Evolutionary conservation across 2,113 vertebrate genomes (phyloP).

Genomic region (Pseudopipra pipra): DNA sequence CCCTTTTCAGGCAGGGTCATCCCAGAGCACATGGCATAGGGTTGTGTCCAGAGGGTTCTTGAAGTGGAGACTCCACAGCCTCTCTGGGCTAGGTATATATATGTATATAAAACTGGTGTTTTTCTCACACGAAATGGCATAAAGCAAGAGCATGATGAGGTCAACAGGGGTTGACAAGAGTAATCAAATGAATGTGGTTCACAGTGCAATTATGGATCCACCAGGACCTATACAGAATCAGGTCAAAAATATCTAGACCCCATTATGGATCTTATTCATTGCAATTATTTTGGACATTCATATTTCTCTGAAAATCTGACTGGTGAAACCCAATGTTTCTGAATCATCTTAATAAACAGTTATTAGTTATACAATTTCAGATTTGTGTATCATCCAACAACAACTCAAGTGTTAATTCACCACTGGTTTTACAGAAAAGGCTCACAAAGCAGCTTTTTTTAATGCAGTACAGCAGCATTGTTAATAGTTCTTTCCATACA

Average conservation of each 20-base stretch:
- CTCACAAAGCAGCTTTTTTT: background rate
- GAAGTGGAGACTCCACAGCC: background rate
- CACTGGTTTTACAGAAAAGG: background rate
- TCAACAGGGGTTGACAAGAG: background rate
- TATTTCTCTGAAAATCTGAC: background rate
- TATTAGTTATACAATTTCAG: background rate
- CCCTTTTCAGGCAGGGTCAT: background rate
- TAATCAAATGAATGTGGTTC: background rate
- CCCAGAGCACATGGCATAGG: background rate
- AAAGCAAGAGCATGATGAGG: background rate
- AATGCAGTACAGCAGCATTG: background rate
- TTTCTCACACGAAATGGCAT: background rate
- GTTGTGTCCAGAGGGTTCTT: background rate
- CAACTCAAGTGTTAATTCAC: background rate
- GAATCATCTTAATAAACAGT: background rate
- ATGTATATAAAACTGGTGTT: background rate
- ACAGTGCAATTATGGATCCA: background rate
- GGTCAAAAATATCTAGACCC: background rate
- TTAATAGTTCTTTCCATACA: background rate
- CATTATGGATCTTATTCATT: background rate
- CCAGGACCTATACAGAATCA: fast-evolving
- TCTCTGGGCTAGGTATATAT: background rate
- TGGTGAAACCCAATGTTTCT: background rate
- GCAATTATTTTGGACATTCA: background rate
- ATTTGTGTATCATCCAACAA: background rate